Evolutionary conservation across 2,113 vertebrate species (phyloP).

Genomic region (Craseonycteris thonglongyai): DNA sequence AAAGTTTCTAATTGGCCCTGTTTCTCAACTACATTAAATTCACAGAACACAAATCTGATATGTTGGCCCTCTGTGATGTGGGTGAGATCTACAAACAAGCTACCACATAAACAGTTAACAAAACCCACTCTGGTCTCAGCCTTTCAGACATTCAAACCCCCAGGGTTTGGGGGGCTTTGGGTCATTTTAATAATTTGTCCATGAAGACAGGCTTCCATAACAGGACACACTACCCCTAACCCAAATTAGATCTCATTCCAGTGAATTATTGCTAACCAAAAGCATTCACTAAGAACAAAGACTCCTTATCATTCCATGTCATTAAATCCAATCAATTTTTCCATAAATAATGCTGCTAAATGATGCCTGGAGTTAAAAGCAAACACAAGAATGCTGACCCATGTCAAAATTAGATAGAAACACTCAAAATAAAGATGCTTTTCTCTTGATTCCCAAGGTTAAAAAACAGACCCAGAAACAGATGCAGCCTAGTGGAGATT

Average conservation of each 20-base stretch:
- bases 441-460: neutral
- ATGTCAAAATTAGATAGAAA: neutral
- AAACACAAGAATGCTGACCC: neutral
- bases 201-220: neutral
- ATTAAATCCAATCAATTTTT: constrained; percentile 44
- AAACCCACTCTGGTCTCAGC: neutral
- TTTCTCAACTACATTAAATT: neutral
- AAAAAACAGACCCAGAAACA: constrained; percentile 25
- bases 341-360: neutral
- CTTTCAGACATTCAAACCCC: neutral
- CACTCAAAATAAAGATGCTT: constrained; percentile 1
- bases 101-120: neutral
- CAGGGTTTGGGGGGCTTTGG: neutral
- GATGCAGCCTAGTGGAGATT: constrained; percentile 18
- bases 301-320: constrained; percentile 15
- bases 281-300: neutral
- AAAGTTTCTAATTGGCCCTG: neutral
- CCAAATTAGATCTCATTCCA: neutral
- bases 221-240: neutral
- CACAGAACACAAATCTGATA: neutral
- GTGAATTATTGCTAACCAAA: neutral
- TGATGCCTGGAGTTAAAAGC: neutral
- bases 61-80: neutral
- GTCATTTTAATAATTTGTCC: neutral
- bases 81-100: neutral